phyloP scores from a whole-genome alignment of 2,113 vertebrate species.

The Gallinago paraguaiae region DNA sequence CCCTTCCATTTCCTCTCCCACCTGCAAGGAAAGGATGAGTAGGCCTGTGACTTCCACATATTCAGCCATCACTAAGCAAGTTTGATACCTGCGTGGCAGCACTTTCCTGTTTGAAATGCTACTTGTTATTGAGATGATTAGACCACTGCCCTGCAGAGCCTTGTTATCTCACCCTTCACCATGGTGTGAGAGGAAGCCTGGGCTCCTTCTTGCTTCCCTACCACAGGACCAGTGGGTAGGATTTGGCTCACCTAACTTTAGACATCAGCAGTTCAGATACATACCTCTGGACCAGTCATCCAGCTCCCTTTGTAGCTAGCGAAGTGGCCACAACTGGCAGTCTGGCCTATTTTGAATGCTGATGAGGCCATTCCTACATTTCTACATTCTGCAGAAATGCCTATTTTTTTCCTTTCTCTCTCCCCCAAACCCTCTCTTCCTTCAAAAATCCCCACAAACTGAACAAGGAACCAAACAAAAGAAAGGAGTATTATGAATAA shows the following conservation, averaged over 20 bases:
- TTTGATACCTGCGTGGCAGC: neutral
- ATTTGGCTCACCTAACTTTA: neutral
- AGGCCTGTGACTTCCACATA: fast-evolving
- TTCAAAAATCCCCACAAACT: neutral
- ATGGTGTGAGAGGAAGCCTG: fast-evolving
- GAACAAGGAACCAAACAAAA: neutral
- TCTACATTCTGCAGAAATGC: neutral
- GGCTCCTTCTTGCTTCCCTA: fast-evolving
- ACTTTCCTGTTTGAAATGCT: neutral
- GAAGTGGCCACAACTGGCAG: neutral
- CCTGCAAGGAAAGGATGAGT: neutral
- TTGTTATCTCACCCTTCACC: neutral
- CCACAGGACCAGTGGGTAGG: fast-evolving
- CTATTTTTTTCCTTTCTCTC: neutral
- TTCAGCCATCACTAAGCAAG: neutral
- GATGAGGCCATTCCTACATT: no score
- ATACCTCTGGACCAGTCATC: neutral
- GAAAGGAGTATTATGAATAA: neutral
- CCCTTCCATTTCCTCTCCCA: neutral
- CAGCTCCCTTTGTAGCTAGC: neutral
- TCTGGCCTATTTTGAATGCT: neutral
- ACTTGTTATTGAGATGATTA: fast-evolving
- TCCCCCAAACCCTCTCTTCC: neutral
- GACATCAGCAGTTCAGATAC: neutral
- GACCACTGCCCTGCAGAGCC: neutral